Base-by-base conservation (phyloP, 2,797 vertebrate genomes). In the Labroides dimidiatus region DNA sequence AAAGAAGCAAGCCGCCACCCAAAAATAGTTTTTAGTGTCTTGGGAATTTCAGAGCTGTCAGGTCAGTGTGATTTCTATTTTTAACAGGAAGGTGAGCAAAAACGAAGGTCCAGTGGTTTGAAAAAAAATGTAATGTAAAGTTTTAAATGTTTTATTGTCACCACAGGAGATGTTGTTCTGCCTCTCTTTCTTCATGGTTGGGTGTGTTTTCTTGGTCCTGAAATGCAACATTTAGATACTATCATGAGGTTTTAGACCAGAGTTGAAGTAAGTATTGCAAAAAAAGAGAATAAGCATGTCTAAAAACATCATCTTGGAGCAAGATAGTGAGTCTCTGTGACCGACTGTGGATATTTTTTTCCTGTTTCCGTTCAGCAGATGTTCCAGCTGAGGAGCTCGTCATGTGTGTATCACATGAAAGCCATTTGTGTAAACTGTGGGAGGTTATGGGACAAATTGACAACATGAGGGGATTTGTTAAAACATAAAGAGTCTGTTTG, bases 401-500 rank as follows among this genome's bases (percentile, higher is more conserved):
- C 50, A 20, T 13, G 39, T 72, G 24, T 10, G 70, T 27, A 71
- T 91, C 90, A 83, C 87, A 90, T 89, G 89, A 77, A 78, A 75
- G 21, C 24, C 9, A 44, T 90, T 76, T 77, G 45, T 13, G 57
- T 27, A 27, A 36, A 10, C 55, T 36, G 49, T 6, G 24, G 58
- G 53, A 70, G 54, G 24, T 54, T 27, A 10, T 0, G 14, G 42
- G 48, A 20, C 58, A 86, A 80, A 89, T 70, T 48, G 58, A 45
- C 57, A 81, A 56, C 83, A 20, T 4, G 77, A 78, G 81, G 82
- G 43, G 4, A 2, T 44, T 48, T 6, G 47, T 80, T 78, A 86
- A 90, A 72, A 60, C 59, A 83, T 93, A 52, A 80, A 51, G 58
- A 66, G 30, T 43, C 21, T 0, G 1, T 47, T 59, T 65, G 15